These are phyloP conservation scores for Eurypyga helias DNA, from an alignment of 2,113 vertebrate species.

Conservation along the genomic window DNA sequence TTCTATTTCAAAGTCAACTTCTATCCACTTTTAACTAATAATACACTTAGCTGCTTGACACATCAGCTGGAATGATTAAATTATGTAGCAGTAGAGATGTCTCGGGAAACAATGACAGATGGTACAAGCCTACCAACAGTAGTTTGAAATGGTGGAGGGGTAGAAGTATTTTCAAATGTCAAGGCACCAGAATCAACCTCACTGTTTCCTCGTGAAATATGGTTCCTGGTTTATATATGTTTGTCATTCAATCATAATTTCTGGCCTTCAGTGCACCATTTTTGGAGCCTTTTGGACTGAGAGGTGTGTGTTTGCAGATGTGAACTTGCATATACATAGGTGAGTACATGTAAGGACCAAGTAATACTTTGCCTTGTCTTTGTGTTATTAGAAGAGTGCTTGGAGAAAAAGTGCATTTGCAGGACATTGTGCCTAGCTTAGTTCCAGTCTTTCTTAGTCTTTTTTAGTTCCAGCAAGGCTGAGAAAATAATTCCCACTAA, in stretches of 20 bases:
- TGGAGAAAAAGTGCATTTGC: neutral
- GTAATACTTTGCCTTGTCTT: neutral
- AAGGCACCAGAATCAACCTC: slow-evolving; percentile 32
- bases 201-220: slow-evolving; percentile 4
- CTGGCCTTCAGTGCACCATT: neutral
- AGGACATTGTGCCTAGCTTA: neutral
- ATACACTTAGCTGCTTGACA: slow-evolving; percentile 72
- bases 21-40: slow-evolving; percentile 71
- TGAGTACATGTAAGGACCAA: neutral
- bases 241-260: neutral
- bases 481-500: neutral
- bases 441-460: no score
- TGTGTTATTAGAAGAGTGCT: neutral
- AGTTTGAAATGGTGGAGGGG: neutral
- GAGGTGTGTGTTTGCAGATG: neutral
- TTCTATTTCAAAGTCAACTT: slow-evolving; percentile 67
- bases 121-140: slow-evolving; percentile 70
- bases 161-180: slow-evolving; percentile 52
- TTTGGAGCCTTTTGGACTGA: neutral
- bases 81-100: slow-evolving; percentile 70
- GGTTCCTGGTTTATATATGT: neutral
- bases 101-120: slow-evolving; percentile 67
- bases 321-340: accelerated
- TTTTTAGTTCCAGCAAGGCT: neutral
- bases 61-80: slow-evolving; percentile 80